phyloP scores from a whole-genome alignment of 30 jellyfish, hydroid and myxozoan species.

The Sanderia malayensis region DNA sequence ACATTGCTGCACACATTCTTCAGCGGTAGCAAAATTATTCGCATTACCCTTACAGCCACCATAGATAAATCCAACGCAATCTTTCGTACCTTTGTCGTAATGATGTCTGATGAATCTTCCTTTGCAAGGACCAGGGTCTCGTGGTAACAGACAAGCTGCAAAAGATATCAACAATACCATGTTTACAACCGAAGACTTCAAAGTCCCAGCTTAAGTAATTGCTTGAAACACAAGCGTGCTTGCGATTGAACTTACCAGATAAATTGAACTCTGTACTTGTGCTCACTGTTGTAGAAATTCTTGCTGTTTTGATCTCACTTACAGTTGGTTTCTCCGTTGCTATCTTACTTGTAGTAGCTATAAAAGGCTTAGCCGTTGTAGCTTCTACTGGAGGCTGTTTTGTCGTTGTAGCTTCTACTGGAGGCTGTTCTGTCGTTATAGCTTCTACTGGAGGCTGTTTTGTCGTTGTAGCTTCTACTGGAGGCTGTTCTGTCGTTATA shows the following conservation, averaged over 20 bases:
- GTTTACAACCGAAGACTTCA: no score
- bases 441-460: neutral
- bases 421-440: conserved; percentile 1
- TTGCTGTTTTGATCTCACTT: conserved; percentile 20
- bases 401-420: neutral
- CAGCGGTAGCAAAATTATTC: conserved; percentile 61
- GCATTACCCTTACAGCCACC: conserved; percentile 92
- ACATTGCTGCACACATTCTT: conserved; percentile 73
- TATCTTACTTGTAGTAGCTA: neutral
- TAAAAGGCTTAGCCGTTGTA: neutral
- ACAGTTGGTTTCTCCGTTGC: conserved; percentile 23
- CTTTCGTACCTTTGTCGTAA: conserved; percentile 49
- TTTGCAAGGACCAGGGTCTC: conserved; percentile 66
- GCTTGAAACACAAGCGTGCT: no score
- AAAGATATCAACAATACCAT: neutral
- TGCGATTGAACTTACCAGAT: conserved; percentile 30
- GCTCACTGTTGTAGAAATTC: neutral
- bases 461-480: neutral
- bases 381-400: neutral
- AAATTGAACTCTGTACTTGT: neutral
- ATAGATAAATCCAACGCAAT: conserved; percentile 62
- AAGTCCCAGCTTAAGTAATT: no score
- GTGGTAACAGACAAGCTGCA: conserved; percentile 58
- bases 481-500: conserved; percentile 2
- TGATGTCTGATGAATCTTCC: conserved; percentile 33